Evolutionary conservation across 2,888 invertebrate species (phyloP).

Genomic region (Drosophila anceps): DNA sequence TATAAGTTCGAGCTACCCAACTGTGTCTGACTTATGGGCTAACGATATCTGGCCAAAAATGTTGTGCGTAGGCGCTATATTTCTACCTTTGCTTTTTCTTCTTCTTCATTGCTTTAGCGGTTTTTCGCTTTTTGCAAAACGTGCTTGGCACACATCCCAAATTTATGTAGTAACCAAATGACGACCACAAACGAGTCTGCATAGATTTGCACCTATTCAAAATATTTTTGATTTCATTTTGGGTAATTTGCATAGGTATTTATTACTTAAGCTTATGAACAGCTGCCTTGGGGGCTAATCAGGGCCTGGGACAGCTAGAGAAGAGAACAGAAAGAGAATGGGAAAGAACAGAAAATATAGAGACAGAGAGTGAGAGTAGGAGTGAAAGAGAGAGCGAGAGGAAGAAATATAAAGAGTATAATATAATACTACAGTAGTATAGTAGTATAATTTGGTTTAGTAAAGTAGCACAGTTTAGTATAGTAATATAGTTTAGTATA

Average conservation of each 20-base stretch:
- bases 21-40: conserved; percentile 20
- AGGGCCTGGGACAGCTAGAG: not conserved
- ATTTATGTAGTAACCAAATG: not conserved
- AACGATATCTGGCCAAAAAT: conserved; percentile 40
- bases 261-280: conserved; percentile 1
- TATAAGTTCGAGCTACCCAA: conserved; percentile 34
- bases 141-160: conserved; percentile 73
- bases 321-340: not conserved
- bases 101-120: conserved; percentile 24
- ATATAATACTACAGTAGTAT: not conserved
- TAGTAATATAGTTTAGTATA: not conserved
- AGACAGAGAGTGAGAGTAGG: not conserved
- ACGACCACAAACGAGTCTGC: conserved; percentile 18
- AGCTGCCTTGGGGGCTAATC: conserved; percentile 11
- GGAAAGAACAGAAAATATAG: not conserved
- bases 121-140: conserved; percentile 54
- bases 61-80: conserved; percentile 43
- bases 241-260: conserved; percentile 31
- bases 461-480: not conserved
- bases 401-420: too few species aligned
- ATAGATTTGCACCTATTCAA: conserved; percentile 21
- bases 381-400: too few species aligned
- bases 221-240: conserved; percentile 30
- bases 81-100: conserved; percentile 31
- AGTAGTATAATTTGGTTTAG: not conserved